A percentile compares a stretch with the other conserved stretches of the same genome.
These are phyloP conservation scores for Palaemon carinicauda DNA, from an alignment of 1,140 invertebrate species.

Conservation along the genomic window DNA sequence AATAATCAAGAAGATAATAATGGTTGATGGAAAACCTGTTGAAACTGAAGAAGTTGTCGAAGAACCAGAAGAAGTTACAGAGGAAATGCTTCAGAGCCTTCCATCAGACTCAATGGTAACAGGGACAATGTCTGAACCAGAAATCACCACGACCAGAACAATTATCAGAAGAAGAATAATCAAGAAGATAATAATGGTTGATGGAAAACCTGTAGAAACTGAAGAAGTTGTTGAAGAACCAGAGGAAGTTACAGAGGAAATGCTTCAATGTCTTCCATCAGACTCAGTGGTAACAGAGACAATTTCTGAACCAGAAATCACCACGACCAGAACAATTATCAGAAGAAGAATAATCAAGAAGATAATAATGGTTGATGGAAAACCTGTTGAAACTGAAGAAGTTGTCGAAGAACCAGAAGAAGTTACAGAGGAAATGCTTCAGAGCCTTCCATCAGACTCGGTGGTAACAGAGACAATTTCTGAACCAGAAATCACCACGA, in stretches of 20 bases:
- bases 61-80: conserved; percentile 10
- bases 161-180: no score
- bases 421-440: not conserved
- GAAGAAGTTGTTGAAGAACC: not conserved
- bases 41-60: conserved; percentile 12
- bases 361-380: not conserved
- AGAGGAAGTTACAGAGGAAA: not conserved
- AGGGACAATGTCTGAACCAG: not conserved
- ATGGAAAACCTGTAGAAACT: conserved; percentile 16
- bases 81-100: not conserved
- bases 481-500: not conserved
- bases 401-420: not conserved
- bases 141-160: not conserved
- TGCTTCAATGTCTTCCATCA: not conserved
- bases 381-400: not conserved
- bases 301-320: conserved; percentile 1
- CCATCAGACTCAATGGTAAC: not conserved
- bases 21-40: not conserved
- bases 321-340: not conserved
- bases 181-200: conserved; percentile 19
- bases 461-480: not conserved
- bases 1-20: conserved; percentile 11
- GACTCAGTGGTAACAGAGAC: not conserved
- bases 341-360: conserved; percentile 1
- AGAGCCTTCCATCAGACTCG: not conserved